Evolutionary conservation across 2,113 vertebrate genomes (phyloP).

Genomic region (Podilymbus podiceps): DNA sequence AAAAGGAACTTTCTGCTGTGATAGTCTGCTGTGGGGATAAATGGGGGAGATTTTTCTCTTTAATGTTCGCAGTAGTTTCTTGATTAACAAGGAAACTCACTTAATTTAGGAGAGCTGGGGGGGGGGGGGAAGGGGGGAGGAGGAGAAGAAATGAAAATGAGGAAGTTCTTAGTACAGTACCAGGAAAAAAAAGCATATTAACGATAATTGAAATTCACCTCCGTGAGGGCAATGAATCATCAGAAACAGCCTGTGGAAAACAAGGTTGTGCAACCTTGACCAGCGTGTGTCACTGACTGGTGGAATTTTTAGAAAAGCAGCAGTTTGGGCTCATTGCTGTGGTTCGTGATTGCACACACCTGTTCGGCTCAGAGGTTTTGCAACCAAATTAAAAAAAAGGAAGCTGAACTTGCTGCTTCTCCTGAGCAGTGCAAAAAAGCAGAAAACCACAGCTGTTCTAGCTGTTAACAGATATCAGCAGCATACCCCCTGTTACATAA

Average conservation of each 20-base stretch:
- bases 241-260: slow-evolving; percentile 82
- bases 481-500: slow-evolving; percentile 82
- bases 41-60: not conserved
- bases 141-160: slow-evolving; percentile 67
- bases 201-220: slow-evolving; percentile 81
- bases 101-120: not conserved
- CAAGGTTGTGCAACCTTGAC: slow-evolving; percentile 85
- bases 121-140: slow-evolving; percentile 1
- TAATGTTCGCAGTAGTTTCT: not conserved
- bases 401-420: slow-evolving; percentile 81
- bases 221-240: slow-evolving; percentile 82
- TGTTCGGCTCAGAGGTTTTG: slow-evolving; percentile 84
- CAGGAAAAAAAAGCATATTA: slow-evolving; percentile 67
- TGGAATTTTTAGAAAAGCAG: slow-evolving; percentile 85
- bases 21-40: not conserved
- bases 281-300: slow-evolving; percentile 77
- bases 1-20: not conserved
- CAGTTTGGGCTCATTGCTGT: slow-evolving; percentile 82
- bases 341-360: slow-evolving; percentile 87
- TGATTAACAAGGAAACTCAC: not conserved
- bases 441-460: slow-evolving; percentile 85
- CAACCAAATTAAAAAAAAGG: slow-evolving; percentile 80
- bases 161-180: slow-evolving; percentile 72
- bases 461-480: slow-evolving; percentile 87
- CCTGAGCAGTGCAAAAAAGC: slow-evolving; percentile 78